Base-by-base conservation (phyloP, 2,113 vertebrate species). In the Oryzias javanicus region DNA sequence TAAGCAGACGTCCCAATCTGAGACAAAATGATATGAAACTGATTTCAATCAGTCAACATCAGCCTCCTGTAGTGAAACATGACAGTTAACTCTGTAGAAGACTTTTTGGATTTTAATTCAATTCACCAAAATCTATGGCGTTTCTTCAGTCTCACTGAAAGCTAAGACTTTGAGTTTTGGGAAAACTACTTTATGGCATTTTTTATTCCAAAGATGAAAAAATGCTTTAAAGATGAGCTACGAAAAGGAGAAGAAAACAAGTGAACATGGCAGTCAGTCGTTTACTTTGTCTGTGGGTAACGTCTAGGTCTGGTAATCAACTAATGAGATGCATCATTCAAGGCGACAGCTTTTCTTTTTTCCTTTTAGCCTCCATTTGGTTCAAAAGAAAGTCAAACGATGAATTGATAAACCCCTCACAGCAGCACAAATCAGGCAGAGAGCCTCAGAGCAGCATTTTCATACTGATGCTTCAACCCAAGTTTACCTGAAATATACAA, bases 251-350 rank as follows among this genome's bases (percentile, higher is more conserved):
- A 4, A 20, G n/a, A 20, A 70, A 2, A 60, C 46, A 64, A 72
- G 64, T 48, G 80, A 60, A 53, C 1, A 20, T 35, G 29, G 42
- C 62, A 19, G 25, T 57, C 48, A n/a, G 35, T 57, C 45, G 18
- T 42, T 22, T 35, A 53, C 14, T 15, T 10, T 6, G 40, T 67
- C 45, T 70, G 51, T 16, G 20, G 42, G 12, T 59, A 29, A 6
- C 49, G 47, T n/a, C 0, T 54, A 35, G 55, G 47, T 53, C 56
- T 54, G 50, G 45, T 42, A 25, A 15, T 3, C 50, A 10, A 40
- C 61, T 81, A 75, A 83, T 78, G 73, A 79, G 51, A 77, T 47
- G 44, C 64, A 75, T 77, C 62, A 55, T 74, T 79, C 56, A 63
- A 47, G 42, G 40, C 2, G 4, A 51, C 52, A 49, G 22, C 52